Evolutionary conservation across 2,888 invertebrate genomes (phyloP).

Genomic region (Drosophila nigritarsus): DNA sequence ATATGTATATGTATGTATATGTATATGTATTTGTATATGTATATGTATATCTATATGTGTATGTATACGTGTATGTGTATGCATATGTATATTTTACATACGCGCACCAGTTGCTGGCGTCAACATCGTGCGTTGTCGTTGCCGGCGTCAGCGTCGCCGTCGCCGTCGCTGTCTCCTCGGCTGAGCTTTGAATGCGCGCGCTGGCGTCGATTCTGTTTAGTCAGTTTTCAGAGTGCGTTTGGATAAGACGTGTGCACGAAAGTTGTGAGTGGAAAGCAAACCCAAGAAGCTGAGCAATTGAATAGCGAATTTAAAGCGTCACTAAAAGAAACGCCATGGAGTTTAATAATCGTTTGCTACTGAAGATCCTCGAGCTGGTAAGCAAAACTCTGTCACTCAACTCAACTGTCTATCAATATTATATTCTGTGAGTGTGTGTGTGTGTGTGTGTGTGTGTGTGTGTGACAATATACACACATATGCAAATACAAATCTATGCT

Average conservation of each 20-base stretch:
- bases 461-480: not conserved
- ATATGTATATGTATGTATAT: not conserved
- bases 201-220: conserved; percentile 42
- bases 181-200: conserved; percentile 48
- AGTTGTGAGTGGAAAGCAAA: conserved; percentile 11
- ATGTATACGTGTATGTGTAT: not conserved
- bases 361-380: conserved; percentile 84
- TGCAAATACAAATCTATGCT: not conserved
- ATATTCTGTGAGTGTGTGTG: not conserved
- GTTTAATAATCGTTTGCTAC: conserved; percentile 83
- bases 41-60: too few species aligned
- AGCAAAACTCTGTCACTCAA: conserved; percentile 49
- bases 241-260: conserved; percentile 46
- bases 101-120: conserved; percentile 29
- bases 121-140: conserved; percentile 2
- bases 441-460: not conserved
- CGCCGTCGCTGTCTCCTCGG: conserved; percentile 23
- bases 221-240: conserved; percentile 52
- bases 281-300: conserved; percentile 2
- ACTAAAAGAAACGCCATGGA: conserved; percentile 68
- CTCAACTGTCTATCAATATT: not conserved
- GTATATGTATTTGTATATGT: too few species aligned
- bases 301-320: conserved; percentile 27
- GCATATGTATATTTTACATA: not conserved
- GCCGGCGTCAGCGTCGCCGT: conserved; percentile 3